phyloP scores from a whole-genome alignment of 2,888 invertebrate genomes.

The Diarsia mendica region DNA sequence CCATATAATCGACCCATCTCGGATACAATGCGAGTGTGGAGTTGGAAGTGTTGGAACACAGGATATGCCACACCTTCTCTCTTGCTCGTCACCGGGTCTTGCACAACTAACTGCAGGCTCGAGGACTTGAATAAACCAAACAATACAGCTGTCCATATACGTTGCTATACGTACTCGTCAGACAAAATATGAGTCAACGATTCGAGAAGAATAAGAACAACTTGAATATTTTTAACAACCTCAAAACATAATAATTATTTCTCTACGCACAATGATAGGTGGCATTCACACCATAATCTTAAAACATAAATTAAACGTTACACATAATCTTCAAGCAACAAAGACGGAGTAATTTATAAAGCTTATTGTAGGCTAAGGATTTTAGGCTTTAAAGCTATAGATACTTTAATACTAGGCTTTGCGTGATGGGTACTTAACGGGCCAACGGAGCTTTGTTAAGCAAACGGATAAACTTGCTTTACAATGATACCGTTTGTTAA shows the following conservation, averaged over 20 bases:
- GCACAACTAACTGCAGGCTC: no score
- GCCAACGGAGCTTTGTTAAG: slow-evolving; percentile 61
- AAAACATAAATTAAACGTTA: slow-evolving; percentile 42
- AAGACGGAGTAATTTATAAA: slow-evolving; percentile 61
- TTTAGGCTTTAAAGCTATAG: slow-evolving; percentile 55
- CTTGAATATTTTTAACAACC: no score
- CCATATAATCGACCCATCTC: no score
- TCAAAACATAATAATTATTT: neutral
- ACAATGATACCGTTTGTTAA: slow-evolving; percentile 63
- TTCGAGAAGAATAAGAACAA: no score
- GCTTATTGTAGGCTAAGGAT: slow-evolving; percentile 59
- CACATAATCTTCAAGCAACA: slow-evolving; percentile 45
- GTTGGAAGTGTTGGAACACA: no score
- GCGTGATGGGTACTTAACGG: slow-evolving; percentile 63
- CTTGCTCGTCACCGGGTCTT: no score
- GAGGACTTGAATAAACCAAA: no score
- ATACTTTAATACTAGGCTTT: slow-evolving; percentile 64
- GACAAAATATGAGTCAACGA: no score
- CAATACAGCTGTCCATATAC: no score
- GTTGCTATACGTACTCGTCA: no score
- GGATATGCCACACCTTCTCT: no score
- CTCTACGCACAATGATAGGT: neutral
- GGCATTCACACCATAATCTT: slow-evolving; percentile 21
- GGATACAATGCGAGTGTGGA: no score
- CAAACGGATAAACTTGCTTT: slow-evolving; percentile 57